These are phyloP conservation scores for Odontocolon sp. DNA, from an alignment of 2,888 invertebrate species.

Conservation along the genomic window DNA sequence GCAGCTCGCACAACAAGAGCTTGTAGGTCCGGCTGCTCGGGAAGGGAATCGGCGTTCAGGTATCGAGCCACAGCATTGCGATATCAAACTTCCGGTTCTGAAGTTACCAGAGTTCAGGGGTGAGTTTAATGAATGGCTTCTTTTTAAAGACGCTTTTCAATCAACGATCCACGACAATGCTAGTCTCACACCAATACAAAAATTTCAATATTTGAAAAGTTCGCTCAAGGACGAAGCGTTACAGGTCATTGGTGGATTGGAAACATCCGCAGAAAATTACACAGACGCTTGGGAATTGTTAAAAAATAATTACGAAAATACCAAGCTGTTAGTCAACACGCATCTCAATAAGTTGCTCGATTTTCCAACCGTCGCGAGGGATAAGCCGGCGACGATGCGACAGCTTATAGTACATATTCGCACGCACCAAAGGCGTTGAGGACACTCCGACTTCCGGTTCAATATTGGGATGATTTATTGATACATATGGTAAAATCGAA, in stretches of 20 bases:
- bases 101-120: conserved; percentile 62
- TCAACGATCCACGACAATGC: conserved; percentile 62
- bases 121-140: conserved; percentile 55
- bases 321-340: conserved; percentile 58
- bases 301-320: conserved; percentile 59
- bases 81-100: conserved; percentile 54
- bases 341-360: conserved; percentile 60
- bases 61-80: not conserved
- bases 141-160: conserved; percentile 59
- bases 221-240: conserved; percentile 47
- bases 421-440: conserved; percentile 59
- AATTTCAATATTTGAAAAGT: conserved; percentile 62
- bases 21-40: not conserved
- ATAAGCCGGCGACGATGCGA: conserved; percentile 41
- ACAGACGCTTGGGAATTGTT: conserved; percentile 59
- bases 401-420: conserved; percentile 57
- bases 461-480: conserved; percentile 64
- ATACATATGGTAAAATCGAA: conserved; percentile 64
- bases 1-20: not conserved
- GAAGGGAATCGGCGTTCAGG: not conserved
- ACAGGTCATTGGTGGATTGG: conserved; percentile 57
- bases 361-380: conserved; percentile 40
- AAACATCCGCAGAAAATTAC: conserved; percentile 62
- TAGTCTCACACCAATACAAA: conserved; percentile 55
- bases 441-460: conserved; percentile 61